Conservation (phyloP, 1,140 invertebrate genomes). For the Eupeodes corollae region DNA sequence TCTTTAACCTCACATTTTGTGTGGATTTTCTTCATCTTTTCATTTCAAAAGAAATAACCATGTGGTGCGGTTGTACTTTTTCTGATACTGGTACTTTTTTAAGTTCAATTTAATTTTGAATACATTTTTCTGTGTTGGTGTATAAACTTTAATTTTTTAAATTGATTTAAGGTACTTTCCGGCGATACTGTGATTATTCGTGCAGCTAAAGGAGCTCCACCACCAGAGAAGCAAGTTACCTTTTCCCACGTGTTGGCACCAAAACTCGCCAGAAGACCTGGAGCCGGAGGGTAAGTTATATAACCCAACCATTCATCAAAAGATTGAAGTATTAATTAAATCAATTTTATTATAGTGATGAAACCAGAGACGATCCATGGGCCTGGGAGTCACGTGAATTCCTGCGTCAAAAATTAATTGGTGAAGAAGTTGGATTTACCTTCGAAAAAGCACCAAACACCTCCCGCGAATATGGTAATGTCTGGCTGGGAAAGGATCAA, state of each 20-base stretch:
- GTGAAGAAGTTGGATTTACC: constrained; percentile 74
- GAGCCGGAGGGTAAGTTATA: constrained; percentile 44
- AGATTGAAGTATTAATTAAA: background rate
- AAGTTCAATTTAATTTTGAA: background rate
- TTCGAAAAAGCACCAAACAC: constrained; percentile 59
- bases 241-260: constrained; percentile 87
- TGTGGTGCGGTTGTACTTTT: no score
- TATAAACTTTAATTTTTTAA: background rate
- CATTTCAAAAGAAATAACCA: background rate
- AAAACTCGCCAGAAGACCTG: constrained; percentile 69
- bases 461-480: constrained; percentile 74
- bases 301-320: background rate
- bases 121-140: background rate
- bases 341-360: constrained; percentile 40
- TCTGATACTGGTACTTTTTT: background rate
- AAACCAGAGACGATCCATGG: constrained; percentile 82
- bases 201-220: constrained; percentile 63
- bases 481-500: constrained; percentile 75
- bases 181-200: constrained; percentile 83
- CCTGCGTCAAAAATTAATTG: constrained; percentile 82
- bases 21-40: background rate
- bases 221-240: constrained; percentile 83
- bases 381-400: constrained; percentile 95
- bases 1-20: background rate
- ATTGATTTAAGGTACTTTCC: constrained; percentile 59